These are phyloP conservation scores for Planococcus citri DNA, from an alignment of 1,140 invertebrate genomes.

Conservation along the genomic window DNA sequence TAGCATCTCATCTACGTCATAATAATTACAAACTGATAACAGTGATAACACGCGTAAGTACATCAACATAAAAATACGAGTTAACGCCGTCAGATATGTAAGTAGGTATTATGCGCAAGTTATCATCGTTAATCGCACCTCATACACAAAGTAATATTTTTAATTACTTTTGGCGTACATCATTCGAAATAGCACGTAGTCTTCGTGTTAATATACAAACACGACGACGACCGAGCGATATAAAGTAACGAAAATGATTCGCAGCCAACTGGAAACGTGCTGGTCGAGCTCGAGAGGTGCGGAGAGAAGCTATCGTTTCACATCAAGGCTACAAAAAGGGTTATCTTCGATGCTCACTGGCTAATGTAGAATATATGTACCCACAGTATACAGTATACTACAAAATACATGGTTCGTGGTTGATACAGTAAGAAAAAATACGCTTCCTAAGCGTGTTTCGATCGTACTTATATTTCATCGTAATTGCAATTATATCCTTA, in stretches of 20 bases:
- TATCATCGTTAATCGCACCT: neutral
- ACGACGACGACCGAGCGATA: neutral
- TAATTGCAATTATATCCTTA: too few species aligned
- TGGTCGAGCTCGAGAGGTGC: neutral
- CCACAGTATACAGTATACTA: too few species aligned
- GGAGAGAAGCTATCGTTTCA: neutral
- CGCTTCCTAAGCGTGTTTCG: too few species aligned
- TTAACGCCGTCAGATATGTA: too few species aligned
- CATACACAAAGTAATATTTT: slow-evolving; percentile 2
- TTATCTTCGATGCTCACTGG: neutral
- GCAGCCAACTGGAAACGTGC: neutral
- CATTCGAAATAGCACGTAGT: neutral
- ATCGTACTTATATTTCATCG: too few species aligned
- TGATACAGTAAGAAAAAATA: too few species aligned
- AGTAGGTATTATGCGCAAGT: too few species aligned
- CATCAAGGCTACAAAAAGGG: neutral
- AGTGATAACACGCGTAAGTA: too few species aligned
- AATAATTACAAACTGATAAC: too few species aligned
- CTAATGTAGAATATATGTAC: neutral
- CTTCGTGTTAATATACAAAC: neutral
- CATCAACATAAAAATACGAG: too few species aligned
- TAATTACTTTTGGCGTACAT: neutral
- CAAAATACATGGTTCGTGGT: too few species aligned
- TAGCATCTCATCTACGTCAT: too few species aligned
- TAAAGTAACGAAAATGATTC: neutral